Base-by-base conservation (phyloP, 2,113 vertebrate species). In the Pollimyrus isidori region DNA sequence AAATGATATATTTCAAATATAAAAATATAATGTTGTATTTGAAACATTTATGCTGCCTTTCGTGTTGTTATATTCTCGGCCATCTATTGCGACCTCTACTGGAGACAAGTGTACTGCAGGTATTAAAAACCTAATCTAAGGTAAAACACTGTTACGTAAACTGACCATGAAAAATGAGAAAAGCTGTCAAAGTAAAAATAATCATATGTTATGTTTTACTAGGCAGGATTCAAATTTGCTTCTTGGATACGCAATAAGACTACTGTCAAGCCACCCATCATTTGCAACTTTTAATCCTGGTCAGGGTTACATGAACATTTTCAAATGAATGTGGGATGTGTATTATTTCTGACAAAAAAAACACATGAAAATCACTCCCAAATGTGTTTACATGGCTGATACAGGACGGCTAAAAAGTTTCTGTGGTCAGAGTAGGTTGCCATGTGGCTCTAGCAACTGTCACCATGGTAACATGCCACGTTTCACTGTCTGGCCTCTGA, bases 391-490 rank as follows among this genome's bases (percentile, higher is more conserved):
- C 46, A 26, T 80, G 2, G 15, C 62, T 45, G 35, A 49, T 48
- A 6, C 19, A 52, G 76, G 49, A 52, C n/a, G 23, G 42, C 82
- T 84, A 39, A 21, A 84, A 84, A 76, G n/a, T 88, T 89, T 42
- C 23, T 56, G 84, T 86, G 58, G 84, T 76, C 42, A 73, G 88
- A 35, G 39, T 73, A 35, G 56, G 76, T 84, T 65, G 65, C 86
- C 17, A 49, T 73, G 88, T 86, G 48, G 73, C 73, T 86, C 56
- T 76, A 88, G 93, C 93, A 95, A 94, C 93, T 0, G 30, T 97
- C 95, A 93, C 95, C 92, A 19, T 91, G 93, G 93, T 50, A 94
- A 95, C 94, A 6, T 3, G 48, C 7, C 87, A 30, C 89, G 87
- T 90, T 93, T 91, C 91, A 91, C 92, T 89, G 83, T 89, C 88